Base-by-base conservation (phyloP, 1,140 invertebrate genomes). In the Orius insidiosus region DNA sequence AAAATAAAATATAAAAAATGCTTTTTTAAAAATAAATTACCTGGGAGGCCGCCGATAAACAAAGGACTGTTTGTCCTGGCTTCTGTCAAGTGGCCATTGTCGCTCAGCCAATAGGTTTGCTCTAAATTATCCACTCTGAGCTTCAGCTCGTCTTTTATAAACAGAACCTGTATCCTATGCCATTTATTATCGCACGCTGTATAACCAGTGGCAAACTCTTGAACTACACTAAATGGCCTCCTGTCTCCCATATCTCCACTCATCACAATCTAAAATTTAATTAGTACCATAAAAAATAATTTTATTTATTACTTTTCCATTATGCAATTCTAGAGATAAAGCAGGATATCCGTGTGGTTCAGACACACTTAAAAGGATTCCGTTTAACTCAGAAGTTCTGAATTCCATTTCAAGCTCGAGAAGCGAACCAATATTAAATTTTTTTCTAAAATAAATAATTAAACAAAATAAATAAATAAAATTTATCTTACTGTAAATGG, bases 31-130 rank as follows among this genome's bases (percentile, higher is more conserved):
- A 4, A 3, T 40, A 18, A 40, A 4, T 56, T 59, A 89, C 87
- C 82, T 65, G 85, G 82, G 56, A 89, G 59, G 37, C 87, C 87
- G 35, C 84, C 87, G 55, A 93, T 78, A 53, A 82, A 88, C 0
- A 92, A 63, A 14, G 82, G 75, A 51, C 71, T 72, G 44, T 68
- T 63, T 5, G 68, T 71, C 31, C 60, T 60, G 1, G 62, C 60
- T 40, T 64, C 63, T 24, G 63, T 61, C 8, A 63, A 48, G 33
- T 60, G 57, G 3, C 68, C 67, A 19, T 69, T 62, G 47, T 61
- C 57, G 9, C 65, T 63, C 19, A 67, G 58, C 40, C 64, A 67
- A 55, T 60, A 71, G 56, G 57, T 71, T 52, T 64, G 67, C 55
- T 63, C 68, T 43, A 71, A 54, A 18, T 74, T 69, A 60, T 90